Percentiles rank a stretch among this genome's conserved stretches.
Evolutionary conservation across 2,797 vertebrate species (phyloP).

Genomic region (Periparus ater): DNA sequence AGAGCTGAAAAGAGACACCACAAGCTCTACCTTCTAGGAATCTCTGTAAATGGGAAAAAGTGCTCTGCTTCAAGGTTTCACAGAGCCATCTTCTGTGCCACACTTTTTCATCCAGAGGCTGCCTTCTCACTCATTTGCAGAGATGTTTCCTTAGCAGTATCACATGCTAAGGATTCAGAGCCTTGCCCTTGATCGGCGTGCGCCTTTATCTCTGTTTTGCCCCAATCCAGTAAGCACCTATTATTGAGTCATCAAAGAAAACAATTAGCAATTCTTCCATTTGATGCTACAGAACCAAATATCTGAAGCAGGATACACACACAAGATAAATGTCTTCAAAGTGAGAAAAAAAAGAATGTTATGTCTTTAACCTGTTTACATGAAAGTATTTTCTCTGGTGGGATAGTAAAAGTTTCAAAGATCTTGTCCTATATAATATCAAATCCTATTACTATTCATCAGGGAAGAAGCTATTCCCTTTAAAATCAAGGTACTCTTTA

Average conservation of each 20-base stretch:
- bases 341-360: conserved; percentile 3
- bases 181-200: not conserved
- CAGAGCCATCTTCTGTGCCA: not conserved
- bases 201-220: conserved; percentile 3
- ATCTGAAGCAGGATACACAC: conserved; percentile 34
- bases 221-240: conserved; percentile 4
- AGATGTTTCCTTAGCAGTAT: not conserved
- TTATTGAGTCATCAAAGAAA: conserved; percentile 8
- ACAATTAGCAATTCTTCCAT: conserved; percentile 18
- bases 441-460: conserved; percentile 58
- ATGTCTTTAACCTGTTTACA: conserved; percentile 48
- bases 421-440: conserved; percentile 58
- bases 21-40: not conserved
- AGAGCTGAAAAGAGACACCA: not conserved
- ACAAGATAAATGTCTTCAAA: conserved; percentile 43
- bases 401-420: conserved; percentile 58
- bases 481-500: conserved; percentile 51
- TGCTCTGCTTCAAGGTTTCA: not conserved
- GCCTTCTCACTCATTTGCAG: not conserved
- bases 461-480: conserved; percentile 46
- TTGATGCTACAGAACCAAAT: conserved; percentile 38
- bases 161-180: not conserved
- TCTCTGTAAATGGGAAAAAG: not conserved
- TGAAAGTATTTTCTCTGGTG: conserved; percentile 42
- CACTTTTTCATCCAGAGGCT: not conserved